These are phyloP conservation scores for Sebastes elongatus DNA, from an alignment of 2,797 vertebrate species.

Conservation along the genomic window DNA sequence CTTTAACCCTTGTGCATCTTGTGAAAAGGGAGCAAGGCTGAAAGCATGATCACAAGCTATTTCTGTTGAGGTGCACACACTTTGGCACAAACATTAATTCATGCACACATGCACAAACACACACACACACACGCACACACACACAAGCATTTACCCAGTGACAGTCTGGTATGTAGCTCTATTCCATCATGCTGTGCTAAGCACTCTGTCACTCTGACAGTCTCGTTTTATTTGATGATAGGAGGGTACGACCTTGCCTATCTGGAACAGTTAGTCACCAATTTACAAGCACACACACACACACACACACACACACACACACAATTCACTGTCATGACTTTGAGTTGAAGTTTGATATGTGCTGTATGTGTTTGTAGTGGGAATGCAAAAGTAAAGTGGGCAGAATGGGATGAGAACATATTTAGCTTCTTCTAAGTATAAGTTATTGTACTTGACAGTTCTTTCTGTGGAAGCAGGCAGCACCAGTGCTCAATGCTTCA, in stretches of 20 bases:
- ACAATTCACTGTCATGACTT: slow-evolving; percentile 11
- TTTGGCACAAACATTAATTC: slow-evolving; percentile 15
- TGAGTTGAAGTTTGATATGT: slow-evolving; percentile 6
- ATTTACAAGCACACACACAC: slow-evolving; percentile 39
- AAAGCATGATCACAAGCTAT: background rate
- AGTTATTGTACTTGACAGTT: background rate
- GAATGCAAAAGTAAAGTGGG: background rate
- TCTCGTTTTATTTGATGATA: slow-evolving; percentile 68
- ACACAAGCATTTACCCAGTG: slow-evolving; percentile 23
- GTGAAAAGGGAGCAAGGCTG: background rate
- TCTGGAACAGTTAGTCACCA: slow-evolving; percentile 49
- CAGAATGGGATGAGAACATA: background rate
- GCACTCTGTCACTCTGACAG: slow-evolving; percentile 69
- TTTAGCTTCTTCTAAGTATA: background rate
- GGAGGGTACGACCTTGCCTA: slow-evolving; percentile 66
- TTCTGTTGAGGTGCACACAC: background rate
- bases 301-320: background rate
- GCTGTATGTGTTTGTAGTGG: background rate
- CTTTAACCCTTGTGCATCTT: background rate
- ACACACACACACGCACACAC: background rate
- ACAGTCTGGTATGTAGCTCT: slow-evolving; percentile 38
- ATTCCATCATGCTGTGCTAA: slow-evolving; percentile 62
- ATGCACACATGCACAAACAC: background rate
- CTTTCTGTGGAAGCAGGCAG: background rate
- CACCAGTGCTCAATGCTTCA: background rate